phyloP scores from a whole-genome alignment of 2,888 invertebrate species.

The Lithophane leautieri region DNA sequence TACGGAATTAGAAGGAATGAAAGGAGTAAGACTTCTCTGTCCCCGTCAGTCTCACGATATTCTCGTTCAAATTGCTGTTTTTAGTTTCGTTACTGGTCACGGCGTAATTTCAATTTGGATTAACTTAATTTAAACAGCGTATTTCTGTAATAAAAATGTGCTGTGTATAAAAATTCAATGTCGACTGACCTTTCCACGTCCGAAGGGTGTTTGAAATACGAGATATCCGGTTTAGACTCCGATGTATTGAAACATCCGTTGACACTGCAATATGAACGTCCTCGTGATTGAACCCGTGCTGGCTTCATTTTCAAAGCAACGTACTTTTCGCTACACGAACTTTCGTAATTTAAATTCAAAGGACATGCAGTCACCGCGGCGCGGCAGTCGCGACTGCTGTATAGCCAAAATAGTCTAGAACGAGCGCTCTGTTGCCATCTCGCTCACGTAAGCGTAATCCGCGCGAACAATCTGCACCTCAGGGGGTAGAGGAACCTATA shows the following conservation, averaged over 20 bases:
- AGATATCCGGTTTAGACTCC: slow-evolving; percentile 19
- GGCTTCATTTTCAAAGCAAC: slow-evolving; percentile 5
- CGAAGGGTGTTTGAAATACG: slow-evolving; percentile 32
- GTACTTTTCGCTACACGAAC: background rate
- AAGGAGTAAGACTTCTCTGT: background rate
- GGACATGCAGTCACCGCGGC: slow-evolving; percentile 2
- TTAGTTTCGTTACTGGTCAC: background rate
- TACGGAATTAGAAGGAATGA: background rate
- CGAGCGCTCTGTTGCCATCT: slow-evolving; percentile 19
- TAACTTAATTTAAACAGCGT: background rate
- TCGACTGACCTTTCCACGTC: slow-evolving; percentile 14
- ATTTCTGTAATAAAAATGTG: background rate
- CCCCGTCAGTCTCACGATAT: background rate
- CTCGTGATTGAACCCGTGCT: slow-evolving; percentile 3
- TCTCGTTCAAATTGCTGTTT: background rate
- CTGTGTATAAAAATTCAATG: background rate
- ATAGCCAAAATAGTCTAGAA: slow-evolving; percentile 43
- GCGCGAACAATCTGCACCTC: background rate
- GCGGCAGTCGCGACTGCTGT: slow-evolving; percentile 36
- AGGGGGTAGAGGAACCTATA: background rate
- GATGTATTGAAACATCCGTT: slow-evolving; percentile 32
- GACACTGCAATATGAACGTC: slow-evolving; percentile 38
- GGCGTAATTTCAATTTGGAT: background rate
- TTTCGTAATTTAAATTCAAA: background rate
- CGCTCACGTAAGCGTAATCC: background rate